Evolutionary conservation across 2,888 invertebrate genomes (phyloP).

Genomic region (Drosophila mulleri): DNA sequence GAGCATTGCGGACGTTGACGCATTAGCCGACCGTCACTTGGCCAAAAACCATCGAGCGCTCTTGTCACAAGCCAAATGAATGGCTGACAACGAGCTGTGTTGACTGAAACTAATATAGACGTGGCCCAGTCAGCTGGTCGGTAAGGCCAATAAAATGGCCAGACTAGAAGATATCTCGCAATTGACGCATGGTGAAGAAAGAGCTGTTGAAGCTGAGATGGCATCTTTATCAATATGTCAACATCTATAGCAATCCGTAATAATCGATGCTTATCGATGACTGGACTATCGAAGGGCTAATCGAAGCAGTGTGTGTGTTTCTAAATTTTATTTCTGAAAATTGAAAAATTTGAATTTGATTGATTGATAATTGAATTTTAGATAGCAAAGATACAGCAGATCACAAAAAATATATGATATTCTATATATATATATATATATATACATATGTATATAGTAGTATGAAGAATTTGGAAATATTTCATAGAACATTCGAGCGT

Average conservation of each 20-base stretch:
- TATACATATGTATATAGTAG: too few relatives aligned
- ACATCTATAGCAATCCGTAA: too few relatives aligned
- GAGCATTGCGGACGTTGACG: slow-evolving; percentile 26
- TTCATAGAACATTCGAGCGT: neutral
- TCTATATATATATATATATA: too few relatives aligned
- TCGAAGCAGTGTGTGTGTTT: neutral
- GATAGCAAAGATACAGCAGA: neutral
- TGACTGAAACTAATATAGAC: slow-evolving; percentile 34
- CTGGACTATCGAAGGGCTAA: neutral
- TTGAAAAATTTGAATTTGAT: neutral
- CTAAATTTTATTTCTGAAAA: neutral
- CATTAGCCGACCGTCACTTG: slow-evolving; percentile 28
- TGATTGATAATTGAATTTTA: neutral
- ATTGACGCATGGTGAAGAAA: too few relatives aligned
- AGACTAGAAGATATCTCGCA: too few relatives aligned
- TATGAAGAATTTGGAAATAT: neutral
- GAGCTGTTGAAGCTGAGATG: too few relatives aligned
- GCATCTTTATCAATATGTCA: too few relatives aligned
- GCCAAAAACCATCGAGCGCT: slow-evolving; percentile 15
- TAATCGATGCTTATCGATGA: neutral
- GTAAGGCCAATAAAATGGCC: too few relatives aligned
- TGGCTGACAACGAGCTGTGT: slow-evolving; percentile 21
- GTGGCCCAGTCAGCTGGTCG: neutral
- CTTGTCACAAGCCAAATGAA: slow-evolving; percentile 14
- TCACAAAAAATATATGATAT: neutral